phyloP scores from a whole-genome alignment of 2,113 vertebrate genomes.

The Empidonax traillii region DNA sequence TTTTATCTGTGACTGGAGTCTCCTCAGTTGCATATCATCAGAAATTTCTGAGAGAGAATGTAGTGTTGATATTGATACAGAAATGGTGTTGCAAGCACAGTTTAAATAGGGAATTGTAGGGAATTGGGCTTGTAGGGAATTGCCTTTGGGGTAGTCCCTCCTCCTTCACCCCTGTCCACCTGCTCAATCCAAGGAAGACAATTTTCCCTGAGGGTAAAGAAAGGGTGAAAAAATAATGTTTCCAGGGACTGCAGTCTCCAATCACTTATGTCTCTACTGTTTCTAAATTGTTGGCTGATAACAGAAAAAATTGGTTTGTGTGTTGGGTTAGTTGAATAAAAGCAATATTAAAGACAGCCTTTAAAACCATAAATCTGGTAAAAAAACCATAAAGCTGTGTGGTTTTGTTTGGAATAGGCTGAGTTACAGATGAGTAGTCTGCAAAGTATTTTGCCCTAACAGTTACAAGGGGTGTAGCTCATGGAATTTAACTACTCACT shows the following conservation, averaged over 20 bases:
- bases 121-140: neutral
- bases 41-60: neutral
- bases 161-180: accelerated
- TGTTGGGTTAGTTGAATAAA: neutral
- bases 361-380: neutral
- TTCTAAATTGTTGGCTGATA: neutral
- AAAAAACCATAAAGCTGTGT: neutral
- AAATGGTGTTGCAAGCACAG: neutral
- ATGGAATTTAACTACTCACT: neutral
- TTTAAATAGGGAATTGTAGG: neutral
- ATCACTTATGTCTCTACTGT: neutral
- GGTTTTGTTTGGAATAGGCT: neutral
- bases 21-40: neutral
- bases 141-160: neutral
- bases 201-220: neutral
- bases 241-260: neutral
- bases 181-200: neutral
- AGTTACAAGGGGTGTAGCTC: neutral
- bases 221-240: neutral
- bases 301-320: neutral
- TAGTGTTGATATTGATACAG: neutral
- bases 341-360: neutral
- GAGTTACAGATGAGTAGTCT: neutral
- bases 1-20: neutral
- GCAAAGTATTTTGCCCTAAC: neutral